Conservation (phyloP, 2,113 vertebrate genomes). For the Tinamus guttatus region DNA sequence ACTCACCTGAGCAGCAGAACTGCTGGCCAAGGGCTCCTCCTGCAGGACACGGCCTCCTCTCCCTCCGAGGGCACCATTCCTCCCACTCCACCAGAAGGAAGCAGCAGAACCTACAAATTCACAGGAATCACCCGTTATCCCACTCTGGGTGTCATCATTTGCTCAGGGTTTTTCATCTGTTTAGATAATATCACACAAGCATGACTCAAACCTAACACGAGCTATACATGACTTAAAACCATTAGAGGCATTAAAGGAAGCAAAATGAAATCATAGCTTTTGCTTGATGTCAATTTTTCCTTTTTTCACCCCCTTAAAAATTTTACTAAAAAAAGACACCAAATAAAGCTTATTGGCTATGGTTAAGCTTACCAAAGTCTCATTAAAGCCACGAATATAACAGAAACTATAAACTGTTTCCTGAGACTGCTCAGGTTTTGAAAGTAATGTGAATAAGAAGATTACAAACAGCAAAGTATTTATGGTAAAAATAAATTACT, state of each 20-base stretch:
- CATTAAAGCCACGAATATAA: background rate
- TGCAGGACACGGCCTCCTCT: background rate
- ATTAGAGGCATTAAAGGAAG: background rate
- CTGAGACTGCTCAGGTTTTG: too few species aligned
- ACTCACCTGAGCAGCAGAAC: background rate
- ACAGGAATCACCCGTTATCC: background rate
- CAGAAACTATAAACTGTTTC: background rate
- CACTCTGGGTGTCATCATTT: background rate
- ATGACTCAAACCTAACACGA: background rate
- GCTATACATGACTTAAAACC: background rate
- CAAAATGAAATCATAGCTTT: background rate
- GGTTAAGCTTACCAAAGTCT: background rate
- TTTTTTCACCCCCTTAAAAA: background rate
- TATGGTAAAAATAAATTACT: background rate
- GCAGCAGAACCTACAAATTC: background rate
- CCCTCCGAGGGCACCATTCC: background rate
- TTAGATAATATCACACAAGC: background rate
- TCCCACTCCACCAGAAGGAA: background rate
- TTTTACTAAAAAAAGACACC: background rate
- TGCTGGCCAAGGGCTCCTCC: background rate
- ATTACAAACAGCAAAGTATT: background rate
- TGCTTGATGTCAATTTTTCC: background rate
- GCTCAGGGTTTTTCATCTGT: background rate
- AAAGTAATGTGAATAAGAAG: background rate
- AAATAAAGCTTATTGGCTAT: too few species aligned